Base-by-base conservation (phyloP, 2,113 vertebrate genomes). In the Gulo gulo region DNA sequence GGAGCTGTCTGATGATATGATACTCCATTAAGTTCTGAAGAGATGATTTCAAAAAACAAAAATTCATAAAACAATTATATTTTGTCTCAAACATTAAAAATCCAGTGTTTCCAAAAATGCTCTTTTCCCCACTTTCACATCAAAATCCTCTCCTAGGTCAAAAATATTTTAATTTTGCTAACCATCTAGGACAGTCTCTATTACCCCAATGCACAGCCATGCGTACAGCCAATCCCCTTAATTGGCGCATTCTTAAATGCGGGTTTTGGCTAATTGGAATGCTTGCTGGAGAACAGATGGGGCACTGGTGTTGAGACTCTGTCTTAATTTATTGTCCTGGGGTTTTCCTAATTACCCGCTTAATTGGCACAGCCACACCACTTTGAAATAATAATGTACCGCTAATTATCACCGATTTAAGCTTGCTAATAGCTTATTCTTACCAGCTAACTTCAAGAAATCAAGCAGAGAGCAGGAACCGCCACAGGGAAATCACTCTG, bases 351-450 rank as follows among this genome's bases (percentile, higher is more conserved):
- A 98, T 98, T 98, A 98, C 96, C 95, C 97, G 91, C 97, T 97
- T 98, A 98, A 98, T 97, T 98, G 98, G 97, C 97, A 98, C 88
- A 97, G 97, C 97, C 97, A 98, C 93, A 97, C 61, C 34, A 89
- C 97, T 97, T 98, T 98, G 97, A 98, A 98, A 98, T 98, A 98
- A 97, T 98, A 98, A 98, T 98, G 97, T 97, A 97, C 94, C 96
- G 96, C 97, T 98, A 98, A 98, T 98, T 98, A 98, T 98, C 95
- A 95, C 96, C 39, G 79, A 98, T 97, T 98, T 98, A 97, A 98
- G 96, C 88, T 93, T 95, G 94, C 97, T 98, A 98, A 98, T 98
- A 94, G 97, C 94, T 95, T 97, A 96, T 93, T 98, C 96, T 98
- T 98, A 98, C 95, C 95, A 97, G 92, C 91, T 97, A 97, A 97